A percentile compares a stretch with the other conserved stretches of the same genome.
These are phyloP conservation scores for Microhierax caerulescens DNA, from an alignment of 2,797 vertebrate species.

Conservation along the genomic window DNA sequence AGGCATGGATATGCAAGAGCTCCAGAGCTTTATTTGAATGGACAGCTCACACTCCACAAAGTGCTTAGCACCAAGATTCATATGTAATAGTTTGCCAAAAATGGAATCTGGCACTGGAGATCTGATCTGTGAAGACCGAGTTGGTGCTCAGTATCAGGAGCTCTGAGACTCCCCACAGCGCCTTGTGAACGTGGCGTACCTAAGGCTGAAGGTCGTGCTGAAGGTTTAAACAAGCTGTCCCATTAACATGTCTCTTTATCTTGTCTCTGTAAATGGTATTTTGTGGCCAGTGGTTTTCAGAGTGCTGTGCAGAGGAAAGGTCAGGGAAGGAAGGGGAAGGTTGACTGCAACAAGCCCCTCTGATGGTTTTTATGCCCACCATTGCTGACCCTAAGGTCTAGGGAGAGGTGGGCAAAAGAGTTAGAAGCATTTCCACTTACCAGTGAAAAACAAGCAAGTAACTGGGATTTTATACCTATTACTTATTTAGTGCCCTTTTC, in stretches of 20 bases:
- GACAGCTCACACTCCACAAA: neutral
- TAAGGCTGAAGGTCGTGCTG: neutral
- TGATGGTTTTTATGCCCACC: neutral
- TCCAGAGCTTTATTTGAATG: accelerated
- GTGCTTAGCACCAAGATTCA: neutral
- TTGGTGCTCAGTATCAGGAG: neutral
- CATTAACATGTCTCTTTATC: neutral
- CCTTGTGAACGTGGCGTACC: neutral
- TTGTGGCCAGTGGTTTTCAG: accelerated
- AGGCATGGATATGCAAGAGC: neutral
- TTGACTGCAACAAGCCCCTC: neutral
- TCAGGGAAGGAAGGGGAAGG: neutral
- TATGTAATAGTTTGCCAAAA: neutral
- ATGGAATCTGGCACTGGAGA: neutral
- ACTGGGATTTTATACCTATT: neutral
- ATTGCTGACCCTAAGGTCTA: neutral
- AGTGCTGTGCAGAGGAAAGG: neutral
- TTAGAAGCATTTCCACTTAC: neutral
- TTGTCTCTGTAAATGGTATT: neutral
- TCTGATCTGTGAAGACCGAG: neutral
- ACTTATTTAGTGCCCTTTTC: neutral
- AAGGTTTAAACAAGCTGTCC: neutral
- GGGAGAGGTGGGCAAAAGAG: neutral
- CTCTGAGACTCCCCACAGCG: neutral
- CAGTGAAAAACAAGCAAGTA: neutral